These are phyloP conservation scores for Seira sanloemensis DNA, from an alignment of 2,888 invertebrate species.

Conservation along the genomic window DNA sequence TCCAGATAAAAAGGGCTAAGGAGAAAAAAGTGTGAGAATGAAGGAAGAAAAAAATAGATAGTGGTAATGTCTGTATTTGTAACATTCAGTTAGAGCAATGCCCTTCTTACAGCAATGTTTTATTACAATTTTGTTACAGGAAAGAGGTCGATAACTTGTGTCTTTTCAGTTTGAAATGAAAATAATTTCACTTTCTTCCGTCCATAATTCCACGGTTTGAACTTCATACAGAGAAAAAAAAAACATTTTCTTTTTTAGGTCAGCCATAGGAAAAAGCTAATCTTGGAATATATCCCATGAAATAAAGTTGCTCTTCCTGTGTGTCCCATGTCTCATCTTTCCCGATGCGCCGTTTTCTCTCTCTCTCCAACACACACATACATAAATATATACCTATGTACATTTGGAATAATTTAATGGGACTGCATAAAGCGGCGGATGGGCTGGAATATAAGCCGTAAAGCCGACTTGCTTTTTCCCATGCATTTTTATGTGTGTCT, in stretches of 20 bases:
- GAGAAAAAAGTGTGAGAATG: not conserved
- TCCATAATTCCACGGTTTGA: too few relatives aligned
- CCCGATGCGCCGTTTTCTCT: too few relatives aligned
- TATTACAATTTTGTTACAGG: not conserved
- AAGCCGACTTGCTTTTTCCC: not conserved
- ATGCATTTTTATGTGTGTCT: not conserved
- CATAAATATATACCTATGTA: not conserved
- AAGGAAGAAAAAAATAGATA: too few relatives aligned
- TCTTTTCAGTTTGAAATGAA: not conserved
- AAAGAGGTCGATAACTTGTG: conserved; percentile 46
- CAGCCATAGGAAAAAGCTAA: not conserved
- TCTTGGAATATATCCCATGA: too few relatives aligned
- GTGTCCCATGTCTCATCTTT: not conserved
- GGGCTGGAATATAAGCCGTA: not conserved
- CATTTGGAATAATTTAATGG: not conserved
- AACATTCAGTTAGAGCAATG: not conserved
- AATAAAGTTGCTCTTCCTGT: too few relatives aligned
- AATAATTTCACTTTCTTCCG: not conserved
- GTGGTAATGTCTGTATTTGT: conserved; percentile 14
- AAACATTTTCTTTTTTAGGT: too few relatives aligned
- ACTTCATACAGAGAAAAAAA: not conserved
- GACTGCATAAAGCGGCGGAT: not conserved
- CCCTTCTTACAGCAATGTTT: not conserved
- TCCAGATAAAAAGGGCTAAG: not conserved
- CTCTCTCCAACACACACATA: too few relatives aligned